Percentiles rank a stretch among this genome's conserved stretches.
phyloP scores from a whole-genome alignment of 1,140 invertebrate genomes.

The Cyclargus thomasi region DNA sequence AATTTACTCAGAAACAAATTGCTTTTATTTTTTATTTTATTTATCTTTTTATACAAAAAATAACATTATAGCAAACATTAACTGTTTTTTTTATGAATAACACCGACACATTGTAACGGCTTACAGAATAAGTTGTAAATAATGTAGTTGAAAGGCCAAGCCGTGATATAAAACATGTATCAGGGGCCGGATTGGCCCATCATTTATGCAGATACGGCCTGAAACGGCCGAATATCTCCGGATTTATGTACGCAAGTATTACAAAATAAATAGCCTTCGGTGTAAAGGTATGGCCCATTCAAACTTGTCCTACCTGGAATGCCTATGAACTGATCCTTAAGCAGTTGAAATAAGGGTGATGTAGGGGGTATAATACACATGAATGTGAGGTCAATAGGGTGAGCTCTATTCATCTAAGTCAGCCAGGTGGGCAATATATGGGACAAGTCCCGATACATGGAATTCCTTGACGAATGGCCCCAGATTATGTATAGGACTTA shows the following conservation, averaged over 20 bases:
- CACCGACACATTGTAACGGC: neutral
- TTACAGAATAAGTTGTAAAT: slow-evolving; percentile 1
- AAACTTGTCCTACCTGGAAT: too few relatives aligned
- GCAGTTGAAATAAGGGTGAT: too few relatives aligned
- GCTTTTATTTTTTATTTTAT: too few relatives aligned
- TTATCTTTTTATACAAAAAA: too few relatives aligned
- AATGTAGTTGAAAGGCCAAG: slow-evolving; percentile 1
- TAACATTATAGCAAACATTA: too few relatives aligned
- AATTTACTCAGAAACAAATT: too few relatives aligned
- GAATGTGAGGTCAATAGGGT: slow-evolving; percentile 17
- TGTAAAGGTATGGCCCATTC: slow-evolving; percentile 10
- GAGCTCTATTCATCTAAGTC: slow-evolving; percentile 37
- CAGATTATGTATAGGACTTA: neutral
- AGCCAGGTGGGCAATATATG: slow-evolving; percentile 42
- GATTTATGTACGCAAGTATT: slow-evolving; percentile 16
- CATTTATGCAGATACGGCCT: neutral
- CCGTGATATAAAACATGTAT: neutral
- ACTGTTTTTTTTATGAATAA: neutral
- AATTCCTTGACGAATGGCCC: slow-evolving; percentile 33
- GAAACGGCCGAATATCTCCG: neutral
- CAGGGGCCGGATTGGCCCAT: neutral
- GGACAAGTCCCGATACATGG: slow-evolving; percentile 30
- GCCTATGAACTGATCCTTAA: too few relatives aligned
- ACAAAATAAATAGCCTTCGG: slow-evolving; percentile 18
- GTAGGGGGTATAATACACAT: too few relatives aligned